A percentile compares a stretch with the other conserved stretches of the same genome.
These are phyloP conservation scores for Nephrotoma flavescens DNA, from an alignment of 2,888 invertebrate genomes.

Conservation along the genomic window DNA sequence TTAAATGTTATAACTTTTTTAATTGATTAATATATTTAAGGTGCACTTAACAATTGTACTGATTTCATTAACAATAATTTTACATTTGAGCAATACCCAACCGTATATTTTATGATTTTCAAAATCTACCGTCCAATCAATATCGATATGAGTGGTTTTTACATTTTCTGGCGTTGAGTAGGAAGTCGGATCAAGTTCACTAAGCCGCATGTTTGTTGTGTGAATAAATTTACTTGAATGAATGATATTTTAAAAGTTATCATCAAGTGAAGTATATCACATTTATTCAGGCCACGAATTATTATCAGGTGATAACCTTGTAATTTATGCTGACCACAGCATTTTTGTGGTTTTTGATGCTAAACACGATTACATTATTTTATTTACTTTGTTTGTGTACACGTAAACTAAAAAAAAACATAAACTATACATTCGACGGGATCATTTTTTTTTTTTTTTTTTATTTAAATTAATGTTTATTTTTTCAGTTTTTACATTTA, in stretches of 20 bases:
- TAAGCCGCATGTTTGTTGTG: slow-evolving; percentile 32
- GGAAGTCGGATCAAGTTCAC: slow-evolving; percentile 67
- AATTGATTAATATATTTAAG: not conserved
- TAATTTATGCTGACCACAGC: not conserved
- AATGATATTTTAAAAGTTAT: not conserved
- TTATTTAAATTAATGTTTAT: too few species aligned
- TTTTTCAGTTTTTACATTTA: too few species aligned
- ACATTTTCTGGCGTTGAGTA: slow-evolving; percentile 62
- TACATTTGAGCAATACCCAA: slow-evolving; percentile 45
- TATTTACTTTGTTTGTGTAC: not conserved
- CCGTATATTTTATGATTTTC: slow-evolving; percentile 50
- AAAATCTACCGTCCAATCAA: slow-evolving; percentile 59
- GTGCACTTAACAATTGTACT: slow-evolving; percentile 43
- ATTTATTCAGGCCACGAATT: too few species aligned
- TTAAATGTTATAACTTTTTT: slow-evolving; percentile 2
- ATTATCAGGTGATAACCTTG: not conserved
- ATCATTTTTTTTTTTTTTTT: too few species aligned
- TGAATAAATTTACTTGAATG: not conserved
- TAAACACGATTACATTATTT: not conserved
- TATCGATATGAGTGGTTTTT: slow-evolving; percentile 44
- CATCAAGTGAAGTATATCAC: not conserved
- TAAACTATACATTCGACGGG: not conserved
- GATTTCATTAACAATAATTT: slow-evolving; percentile 35
- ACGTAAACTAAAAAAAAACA: not conserved
- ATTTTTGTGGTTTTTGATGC: not conserved